phyloP scores from a whole-genome alignment of 2,113 vertebrate species.

The Ptilonorhynchus violaceus region DNA sequence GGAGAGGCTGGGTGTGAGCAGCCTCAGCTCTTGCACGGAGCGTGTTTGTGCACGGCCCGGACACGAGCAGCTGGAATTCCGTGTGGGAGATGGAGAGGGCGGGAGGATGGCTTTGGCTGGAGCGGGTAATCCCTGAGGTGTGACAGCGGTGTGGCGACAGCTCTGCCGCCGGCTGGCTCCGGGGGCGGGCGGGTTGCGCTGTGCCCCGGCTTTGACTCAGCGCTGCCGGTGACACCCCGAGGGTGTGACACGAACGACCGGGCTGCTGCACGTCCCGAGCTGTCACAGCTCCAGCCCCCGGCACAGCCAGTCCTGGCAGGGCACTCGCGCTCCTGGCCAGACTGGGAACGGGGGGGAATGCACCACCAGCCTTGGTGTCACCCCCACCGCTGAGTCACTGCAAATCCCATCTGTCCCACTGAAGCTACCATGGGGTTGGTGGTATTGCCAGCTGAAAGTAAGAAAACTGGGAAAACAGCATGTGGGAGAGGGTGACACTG shows the following conservation, averaged over 20 bases:
- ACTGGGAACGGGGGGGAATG: accelerated
- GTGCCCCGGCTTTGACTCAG: not conserved
- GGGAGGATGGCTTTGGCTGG: not conserved
- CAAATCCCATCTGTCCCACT: accelerated
- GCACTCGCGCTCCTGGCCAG: not conserved
- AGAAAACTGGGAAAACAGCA: not conserved
- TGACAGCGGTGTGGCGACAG: accelerated
- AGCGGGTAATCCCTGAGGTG: accelerated
- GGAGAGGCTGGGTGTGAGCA: not conserved
- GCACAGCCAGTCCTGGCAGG: not conserved
- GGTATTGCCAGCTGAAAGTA: not conserved
- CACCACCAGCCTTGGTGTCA: not conserved
- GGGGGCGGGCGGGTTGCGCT: not conserved
- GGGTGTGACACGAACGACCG: not conserved
- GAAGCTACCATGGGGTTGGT: accelerated
- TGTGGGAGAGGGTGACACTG: accelerated
- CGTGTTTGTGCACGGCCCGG: accelerated
- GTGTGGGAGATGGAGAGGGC: not conserved
- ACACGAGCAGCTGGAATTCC: not conserved
- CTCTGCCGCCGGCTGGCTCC: not conserved
- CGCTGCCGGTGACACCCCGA: accelerated
- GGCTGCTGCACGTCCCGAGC: accelerated
- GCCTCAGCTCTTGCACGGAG: not conserved
- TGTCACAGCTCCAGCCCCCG: not conserved
- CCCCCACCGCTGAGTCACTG: accelerated